Percentiles rank a stretch among this genome's conserved stretches.
Evolutionary conservation across 1,140 invertebrate species (phyloP).

Genomic region (Thalassaphorura encarpata): DNA sequence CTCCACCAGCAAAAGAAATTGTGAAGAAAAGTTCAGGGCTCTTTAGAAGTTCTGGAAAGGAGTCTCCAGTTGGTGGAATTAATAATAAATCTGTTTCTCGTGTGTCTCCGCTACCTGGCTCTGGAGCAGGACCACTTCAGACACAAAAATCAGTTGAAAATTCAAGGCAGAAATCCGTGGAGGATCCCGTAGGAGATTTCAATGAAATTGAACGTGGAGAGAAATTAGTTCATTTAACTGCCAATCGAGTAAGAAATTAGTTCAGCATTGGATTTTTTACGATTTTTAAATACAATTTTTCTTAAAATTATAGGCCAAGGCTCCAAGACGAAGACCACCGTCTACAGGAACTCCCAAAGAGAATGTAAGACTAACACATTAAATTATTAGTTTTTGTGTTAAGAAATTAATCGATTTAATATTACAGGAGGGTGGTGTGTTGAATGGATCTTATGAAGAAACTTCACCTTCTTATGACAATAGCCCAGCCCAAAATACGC

Average conservation of each 20-base stretch:
- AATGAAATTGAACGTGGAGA: constrained; percentile 27
- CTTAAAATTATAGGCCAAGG: constrained; percentile 24
- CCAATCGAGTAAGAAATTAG: constrained; percentile 24
- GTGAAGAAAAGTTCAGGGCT: not conserved
- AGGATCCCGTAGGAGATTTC: constrained; percentile 7
- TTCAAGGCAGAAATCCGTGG: not conserved
- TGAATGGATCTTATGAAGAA: constrained; percentile 9
- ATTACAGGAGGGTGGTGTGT: constrained; percentile 3
- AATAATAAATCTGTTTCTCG: not conserved
- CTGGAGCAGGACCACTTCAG: not conserved
- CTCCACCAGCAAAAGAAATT: not conserved
- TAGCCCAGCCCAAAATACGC: not conserved
- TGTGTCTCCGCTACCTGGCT: not conserved
- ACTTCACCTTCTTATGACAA: not conserved
- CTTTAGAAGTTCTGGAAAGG: not conserved
- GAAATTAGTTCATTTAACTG: constrained; percentile 28
- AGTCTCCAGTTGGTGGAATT: not conserved
- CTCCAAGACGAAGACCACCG: constrained; percentile 30
- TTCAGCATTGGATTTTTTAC: not conserved
- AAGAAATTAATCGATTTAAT: constrained; percentile 3
- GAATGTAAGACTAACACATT: constrained; percentile 12
- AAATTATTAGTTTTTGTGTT: no score
- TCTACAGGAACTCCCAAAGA: constrained; percentile 24
- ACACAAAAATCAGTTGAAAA: not conserved
- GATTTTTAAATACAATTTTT: not conserved